Conservation (phyloP, 1,140 invertebrate genomes). For the Pseudomyrmex flavicornis region DNA sequence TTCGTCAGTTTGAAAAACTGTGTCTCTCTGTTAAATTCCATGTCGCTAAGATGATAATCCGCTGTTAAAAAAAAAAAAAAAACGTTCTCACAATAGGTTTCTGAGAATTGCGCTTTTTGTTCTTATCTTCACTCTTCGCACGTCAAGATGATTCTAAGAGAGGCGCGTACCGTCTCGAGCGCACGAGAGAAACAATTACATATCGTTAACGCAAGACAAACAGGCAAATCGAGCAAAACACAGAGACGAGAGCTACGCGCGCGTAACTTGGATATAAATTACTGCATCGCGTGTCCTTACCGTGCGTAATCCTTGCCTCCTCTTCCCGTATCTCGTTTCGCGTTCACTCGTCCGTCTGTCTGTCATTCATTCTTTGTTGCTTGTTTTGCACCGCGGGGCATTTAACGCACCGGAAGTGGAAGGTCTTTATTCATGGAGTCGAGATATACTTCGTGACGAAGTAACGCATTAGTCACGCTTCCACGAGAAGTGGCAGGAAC, state of each 20-base stretch:
- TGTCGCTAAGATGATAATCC: no score
- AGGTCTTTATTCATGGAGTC: constrained; percentile 54
- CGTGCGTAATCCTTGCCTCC: constrained; percentile 69
- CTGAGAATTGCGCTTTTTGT: background rate
- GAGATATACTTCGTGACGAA: constrained; percentile 50
- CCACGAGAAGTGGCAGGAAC: constrained; percentile 25
- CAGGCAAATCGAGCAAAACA: constrained; percentile 18
- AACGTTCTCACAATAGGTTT: no score
- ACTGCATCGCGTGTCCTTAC: constrained; percentile 58
- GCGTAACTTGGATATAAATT: constrained; percentile 71
- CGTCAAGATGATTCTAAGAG: background rate
- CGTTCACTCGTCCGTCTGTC: constrained; percentile 36
- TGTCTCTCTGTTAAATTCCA: no score
- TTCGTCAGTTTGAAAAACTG: no score
- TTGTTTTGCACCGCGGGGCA: constrained; percentile 54
- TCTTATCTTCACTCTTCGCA: background rate
- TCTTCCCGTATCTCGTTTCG: constrained; percentile 42
- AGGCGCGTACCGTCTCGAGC: constrained; percentile 1
- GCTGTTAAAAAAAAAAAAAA: no score
- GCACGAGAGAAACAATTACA: constrained; percentile 52
- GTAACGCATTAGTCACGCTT: constrained; percentile 42
- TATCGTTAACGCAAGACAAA: constrained; percentile 24
- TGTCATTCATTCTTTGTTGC: constrained; percentile 53
- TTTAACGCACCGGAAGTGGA: constrained; percentile 57
- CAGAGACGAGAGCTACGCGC: background rate